These are phyloP conservation scores for Cyphomyrus plagiostoma DNA, from an alignment of 2,113 vertebrate species.

Conservation along the genomic window DNA sequence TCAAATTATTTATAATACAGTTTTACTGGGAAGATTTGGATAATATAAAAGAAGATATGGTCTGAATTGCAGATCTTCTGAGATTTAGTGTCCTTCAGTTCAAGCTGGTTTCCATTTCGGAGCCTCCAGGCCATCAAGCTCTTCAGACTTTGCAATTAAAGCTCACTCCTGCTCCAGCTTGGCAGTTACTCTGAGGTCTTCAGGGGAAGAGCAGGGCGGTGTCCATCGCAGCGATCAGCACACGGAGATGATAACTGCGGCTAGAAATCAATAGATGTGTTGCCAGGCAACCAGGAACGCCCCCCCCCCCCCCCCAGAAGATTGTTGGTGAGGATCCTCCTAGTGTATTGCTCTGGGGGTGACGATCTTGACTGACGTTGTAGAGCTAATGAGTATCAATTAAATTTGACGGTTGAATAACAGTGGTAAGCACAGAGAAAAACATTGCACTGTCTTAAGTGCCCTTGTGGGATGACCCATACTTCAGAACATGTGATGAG, in stretches of 20 bases:
- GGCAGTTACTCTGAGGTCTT: conserved; percentile 17
- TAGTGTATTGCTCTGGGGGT: conserved; percentile 26
- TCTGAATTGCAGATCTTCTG: neutral
- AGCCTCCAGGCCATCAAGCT: conserved; percentile 1
- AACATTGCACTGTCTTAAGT: conserved; percentile 27
- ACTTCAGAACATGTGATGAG: conserved; percentile 17
- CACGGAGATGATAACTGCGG: conserved; percentile 31
- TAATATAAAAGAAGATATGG: neutral
- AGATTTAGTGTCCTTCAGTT: neutral
- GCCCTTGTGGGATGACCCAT: conserved; percentile 23
- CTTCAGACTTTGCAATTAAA: conserved; percentile 35
- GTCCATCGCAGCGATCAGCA: conserved; percentile 23
- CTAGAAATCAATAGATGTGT: conserved; percentile 35
- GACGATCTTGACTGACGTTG: conserved; percentile 33
- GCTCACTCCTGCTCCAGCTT: conserved; percentile 16
- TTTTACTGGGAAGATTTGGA: neutral
- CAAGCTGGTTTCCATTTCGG: neutral
- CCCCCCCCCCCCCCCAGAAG: conserved; percentile 12
- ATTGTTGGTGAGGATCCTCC: conserved; percentile 35
- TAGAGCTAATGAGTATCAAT: conserved; percentile 36
- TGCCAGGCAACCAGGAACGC: conserved; percentile 32
- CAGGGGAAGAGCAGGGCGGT: conserved; percentile 8
- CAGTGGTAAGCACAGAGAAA: conserved; percentile 19
- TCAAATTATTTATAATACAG: neutral
- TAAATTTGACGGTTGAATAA: conserved; percentile 33